A percentile compares a stretch with the other conserved stretches of the same genome.
Conservation (phyloP, 2,797 vertebrate genomes). For the Enteromius trimaculatus region DNA sequence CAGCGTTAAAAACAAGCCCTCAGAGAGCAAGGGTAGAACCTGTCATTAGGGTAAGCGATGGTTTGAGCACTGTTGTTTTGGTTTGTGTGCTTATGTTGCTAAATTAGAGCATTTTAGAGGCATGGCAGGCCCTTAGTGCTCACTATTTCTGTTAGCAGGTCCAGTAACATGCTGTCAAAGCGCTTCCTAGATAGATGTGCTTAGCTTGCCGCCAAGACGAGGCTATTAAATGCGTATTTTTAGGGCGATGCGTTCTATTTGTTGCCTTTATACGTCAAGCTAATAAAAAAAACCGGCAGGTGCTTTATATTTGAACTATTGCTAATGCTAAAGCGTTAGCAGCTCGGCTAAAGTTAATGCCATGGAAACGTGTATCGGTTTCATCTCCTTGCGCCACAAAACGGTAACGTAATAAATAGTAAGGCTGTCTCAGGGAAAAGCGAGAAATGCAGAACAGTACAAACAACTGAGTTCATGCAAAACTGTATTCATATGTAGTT, state of each 20-base stretch:
- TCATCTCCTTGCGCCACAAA: not conserved
- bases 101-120: slow-evolving; percentile 5
- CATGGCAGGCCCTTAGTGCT: slow-evolving; percentile 21
- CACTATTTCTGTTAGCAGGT: slow-evolving; percentile 11
- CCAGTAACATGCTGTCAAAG: not conserved
- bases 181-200: not conserved
- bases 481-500: not conserved
- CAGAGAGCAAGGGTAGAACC: not conserved
- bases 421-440: not conserved
- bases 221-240: not conserved
- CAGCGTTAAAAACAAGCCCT: not conserved
- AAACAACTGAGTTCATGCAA: not conserved
- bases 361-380: slow-evolving; percentile 26
- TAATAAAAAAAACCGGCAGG: not conserved
- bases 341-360: slow-evolving; percentile 38
- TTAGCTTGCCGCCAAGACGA: too few species aligned
- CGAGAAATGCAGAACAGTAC: not conserved
- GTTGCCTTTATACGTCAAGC: not conserved
- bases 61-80: not conserved
- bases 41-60: slow-evolving; percentile 32
- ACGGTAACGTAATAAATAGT: not conserved
- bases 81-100: not conserved
- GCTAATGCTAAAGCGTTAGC: slow-evolving; percentile 48
- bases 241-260: not conserved
- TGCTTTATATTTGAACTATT: slow-evolving; percentile 27